These are phyloP conservation scores for Phortica variegata DNA, from an alignment of 1,140 invertebrate genomes.

Conservation along the genomic window DNA sequence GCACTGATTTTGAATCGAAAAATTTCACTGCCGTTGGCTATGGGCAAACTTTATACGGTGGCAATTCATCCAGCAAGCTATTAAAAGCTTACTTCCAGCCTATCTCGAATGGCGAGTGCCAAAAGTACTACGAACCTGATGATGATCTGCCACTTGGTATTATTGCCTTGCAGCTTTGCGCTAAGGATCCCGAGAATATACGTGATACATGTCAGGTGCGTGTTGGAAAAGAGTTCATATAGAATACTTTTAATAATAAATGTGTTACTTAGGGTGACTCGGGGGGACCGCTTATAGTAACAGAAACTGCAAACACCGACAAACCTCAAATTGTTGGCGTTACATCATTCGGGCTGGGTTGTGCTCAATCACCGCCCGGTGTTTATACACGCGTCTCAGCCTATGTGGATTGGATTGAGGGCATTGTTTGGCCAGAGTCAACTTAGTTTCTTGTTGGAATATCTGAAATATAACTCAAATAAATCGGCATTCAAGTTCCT, in stretches of 20 bases:
- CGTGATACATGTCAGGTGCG: slow-evolving; percentile 20
- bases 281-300: slow-evolving; percentile 16
- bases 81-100: slow-evolving; percentile 10
- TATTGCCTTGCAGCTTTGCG: slow-evolving; percentile 18
- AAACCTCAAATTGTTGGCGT: slow-evolving; percentile 59
- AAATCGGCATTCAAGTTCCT: too few relatives aligned
- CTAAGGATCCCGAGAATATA: slow-evolving; percentile 7
- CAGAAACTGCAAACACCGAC: slow-evolving; percentile 34
- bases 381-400: slow-evolving; percentile 61
- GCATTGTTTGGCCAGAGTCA: slow-evolving; percentile 59
- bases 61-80: background rate
- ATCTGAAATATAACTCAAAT: too few relatives aligned
- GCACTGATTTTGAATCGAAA: background rate
- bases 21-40: slow-evolving; percentile 17
- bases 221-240: too few relatives aligned
- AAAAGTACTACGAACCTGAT: slow-evolving; percentile 1
- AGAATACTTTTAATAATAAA: background rate
- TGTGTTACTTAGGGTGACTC: slow-evolving; percentile 16
- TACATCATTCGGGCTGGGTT: slow-evolving; percentile 52
- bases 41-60: slow-evolving; percentile 14
- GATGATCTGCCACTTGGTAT: slow-evolving; percentile 7
- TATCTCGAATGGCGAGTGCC: slow-evolving; percentile 6
- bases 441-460: too few relatives aligned
- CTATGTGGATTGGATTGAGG: slow-evolving; percentile 64
- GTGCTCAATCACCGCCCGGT: slow-evolving; percentile 54